These are phyloP conservation scores for Silurus glanis DNA, from an alignment of 2,113 vertebrate genomes.

Conservation along the genomic window DNA sequence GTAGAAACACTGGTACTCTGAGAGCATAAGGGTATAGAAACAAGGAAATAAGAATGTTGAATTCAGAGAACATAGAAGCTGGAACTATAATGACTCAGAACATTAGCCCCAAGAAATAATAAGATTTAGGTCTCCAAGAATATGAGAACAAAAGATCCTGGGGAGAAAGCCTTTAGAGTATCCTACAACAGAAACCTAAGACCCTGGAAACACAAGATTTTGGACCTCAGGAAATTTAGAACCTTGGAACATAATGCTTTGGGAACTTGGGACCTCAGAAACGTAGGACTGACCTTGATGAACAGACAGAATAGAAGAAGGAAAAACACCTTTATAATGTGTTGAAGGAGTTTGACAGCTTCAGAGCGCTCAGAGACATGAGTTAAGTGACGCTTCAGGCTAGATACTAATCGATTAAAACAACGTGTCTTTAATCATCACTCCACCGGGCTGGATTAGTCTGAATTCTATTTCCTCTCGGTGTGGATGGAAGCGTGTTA, in stretches of 20 bases:
- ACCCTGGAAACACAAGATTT: not conserved
- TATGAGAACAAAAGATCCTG: too few species aligned
- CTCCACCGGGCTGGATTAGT: constrained; percentile 66
- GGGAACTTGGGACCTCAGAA: not conserved
- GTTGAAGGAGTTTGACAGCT: constrained; percentile 39
- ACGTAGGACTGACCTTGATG: not conserved
- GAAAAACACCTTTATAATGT: not conserved
- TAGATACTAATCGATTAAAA: constrained; percentile 52
- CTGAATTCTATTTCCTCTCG: constrained; percentile 65
- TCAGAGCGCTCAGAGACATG: constrained; percentile 26
- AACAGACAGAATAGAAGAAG: not conserved
- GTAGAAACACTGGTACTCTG: not conserved
- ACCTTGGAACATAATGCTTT: not conserved
- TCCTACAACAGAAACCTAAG: not conserved
- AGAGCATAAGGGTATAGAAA: not conserved
- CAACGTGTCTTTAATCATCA: constrained; percentile 54
- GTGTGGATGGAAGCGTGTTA: constrained; percentile 58
- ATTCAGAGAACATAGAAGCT: not conserved
- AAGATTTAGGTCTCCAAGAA: too few species aligned
- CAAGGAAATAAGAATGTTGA: not conserved
- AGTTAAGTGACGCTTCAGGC: constrained; percentile 29
- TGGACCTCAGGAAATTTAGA: too few species aligned
- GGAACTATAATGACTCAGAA: too few species aligned
- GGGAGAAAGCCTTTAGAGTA: too few species aligned
- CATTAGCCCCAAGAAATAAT: not conserved